Conservation (phyloP, 2,888 invertebrate genomes). For the Tiliacea aurago region DNA sequence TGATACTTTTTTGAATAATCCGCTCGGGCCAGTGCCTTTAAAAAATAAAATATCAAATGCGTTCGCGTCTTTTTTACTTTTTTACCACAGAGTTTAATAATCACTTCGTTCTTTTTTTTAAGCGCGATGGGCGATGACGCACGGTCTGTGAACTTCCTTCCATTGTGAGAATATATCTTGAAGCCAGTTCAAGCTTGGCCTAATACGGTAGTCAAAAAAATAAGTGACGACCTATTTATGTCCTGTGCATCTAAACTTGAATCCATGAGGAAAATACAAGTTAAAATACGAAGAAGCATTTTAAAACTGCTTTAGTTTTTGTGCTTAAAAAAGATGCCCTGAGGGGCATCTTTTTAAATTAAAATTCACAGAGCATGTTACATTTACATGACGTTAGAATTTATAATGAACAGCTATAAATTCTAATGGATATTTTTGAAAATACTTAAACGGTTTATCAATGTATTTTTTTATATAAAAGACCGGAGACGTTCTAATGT, state of each 20-base stretch:
- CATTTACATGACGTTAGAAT: conserved; percentile 6
- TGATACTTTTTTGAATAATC: conserved; percentile 66
- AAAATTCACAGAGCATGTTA: conserved; percentile 23
- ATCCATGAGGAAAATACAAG: conserved; percentile 42
- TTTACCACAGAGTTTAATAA: conserved; percentile 61
- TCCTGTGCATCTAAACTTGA: conserved; percentile 42
- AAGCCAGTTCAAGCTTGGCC: conserved; percentile 60
- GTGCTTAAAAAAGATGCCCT: conserved; percentile 9
- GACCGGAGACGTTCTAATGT: background rate
- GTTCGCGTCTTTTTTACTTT: conserved; percentile 73
- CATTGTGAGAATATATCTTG: conserved; percentile 85
- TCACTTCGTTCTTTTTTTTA: conserved; percentile 49
- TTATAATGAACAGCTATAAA: conserved; percentile 2
- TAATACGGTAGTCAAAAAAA: conserved; percentile 68
- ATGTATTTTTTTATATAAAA: conserved; percentile 2
- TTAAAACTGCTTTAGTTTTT: background rate
- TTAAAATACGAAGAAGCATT: conserved; percentile 24
- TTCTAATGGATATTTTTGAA: conserved; percentile 7
- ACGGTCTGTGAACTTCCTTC: conserved; percentile 88
- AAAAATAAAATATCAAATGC: conserved; percentile 76
- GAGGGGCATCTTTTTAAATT: conserved; percentile 16
- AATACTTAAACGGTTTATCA: conserved; percentile 8
- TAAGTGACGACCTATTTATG: conserved; percentile 60
- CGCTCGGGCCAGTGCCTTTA: conserved; percentile 62
- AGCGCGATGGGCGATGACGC: conserved; percentile 86